A percentile compares a stretch with the other conserved stretches of the same genome.
Evolutionary conservation across 2,797 vertebrate species (phyloP).

Genomic region (Anguilla obscura): DNA sequence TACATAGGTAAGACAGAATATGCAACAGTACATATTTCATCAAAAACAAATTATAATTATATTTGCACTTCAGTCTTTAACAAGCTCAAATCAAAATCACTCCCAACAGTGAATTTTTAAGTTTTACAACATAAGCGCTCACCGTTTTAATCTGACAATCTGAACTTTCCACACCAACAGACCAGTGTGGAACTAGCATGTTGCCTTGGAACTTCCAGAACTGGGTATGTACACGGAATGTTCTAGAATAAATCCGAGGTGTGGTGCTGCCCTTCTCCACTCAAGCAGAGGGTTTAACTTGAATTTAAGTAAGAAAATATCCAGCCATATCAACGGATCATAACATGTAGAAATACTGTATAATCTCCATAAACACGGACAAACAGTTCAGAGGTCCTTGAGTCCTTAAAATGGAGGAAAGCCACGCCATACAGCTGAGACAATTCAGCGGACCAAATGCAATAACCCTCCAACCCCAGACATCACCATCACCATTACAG

Average conservation of each 20-base stretch:
- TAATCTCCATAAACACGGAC: no score
- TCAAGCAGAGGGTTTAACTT: background rate
- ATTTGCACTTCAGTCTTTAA: background rate
- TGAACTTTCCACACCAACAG: background rate
- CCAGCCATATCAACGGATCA: no score
- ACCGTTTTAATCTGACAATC: background rate
- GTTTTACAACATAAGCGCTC: background rate
- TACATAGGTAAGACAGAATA: no score
- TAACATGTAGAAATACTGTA: no score
- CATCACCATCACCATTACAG: background rate
- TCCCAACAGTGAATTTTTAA: background rate
- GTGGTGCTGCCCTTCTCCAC: background rate
- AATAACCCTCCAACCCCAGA: background rate
- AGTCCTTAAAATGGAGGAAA: background rate
- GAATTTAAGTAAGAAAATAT: no score
- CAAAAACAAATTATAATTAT: background rate
- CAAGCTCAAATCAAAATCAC: background rate
- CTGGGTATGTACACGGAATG: background rate
- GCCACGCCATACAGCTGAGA: background rate
- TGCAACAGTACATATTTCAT: background rate
- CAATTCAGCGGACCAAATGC: background rate
- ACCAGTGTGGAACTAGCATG: background rate
- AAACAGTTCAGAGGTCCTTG: background rate
- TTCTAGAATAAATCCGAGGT: background rate
- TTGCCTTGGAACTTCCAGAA: background rate